Evolutionary conservation across 2,113 vertebrate genomes (phyloP).

Genomic region (Myocastor coypus): DNA sequence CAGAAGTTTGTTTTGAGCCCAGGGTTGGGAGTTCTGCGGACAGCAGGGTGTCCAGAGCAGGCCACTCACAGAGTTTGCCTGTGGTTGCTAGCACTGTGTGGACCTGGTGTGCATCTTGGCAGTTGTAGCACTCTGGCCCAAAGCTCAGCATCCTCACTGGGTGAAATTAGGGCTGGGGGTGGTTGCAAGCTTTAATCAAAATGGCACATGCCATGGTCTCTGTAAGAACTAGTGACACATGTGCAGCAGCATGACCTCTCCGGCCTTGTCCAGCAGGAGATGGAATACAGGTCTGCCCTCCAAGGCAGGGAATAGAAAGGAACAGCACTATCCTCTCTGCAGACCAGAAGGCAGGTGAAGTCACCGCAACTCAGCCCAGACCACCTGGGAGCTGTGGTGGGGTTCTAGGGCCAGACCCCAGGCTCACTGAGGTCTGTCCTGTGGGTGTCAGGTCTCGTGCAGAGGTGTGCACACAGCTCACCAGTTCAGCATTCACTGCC

Average conservation of each 20-base stretch:
- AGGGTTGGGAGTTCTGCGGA: background rate
- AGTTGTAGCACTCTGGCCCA: background rate
- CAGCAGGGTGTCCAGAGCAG: background rate
- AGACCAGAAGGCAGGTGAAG: background rate
- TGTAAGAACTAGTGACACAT: slow-evolving; percentile 73
- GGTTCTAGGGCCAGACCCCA: background rate
- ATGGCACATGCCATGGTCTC: slow-evolving; percentile 62
- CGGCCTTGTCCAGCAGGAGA: slow-evolving; percentile 77
- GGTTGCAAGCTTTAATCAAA: background rate
- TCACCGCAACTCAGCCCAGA: background rate
- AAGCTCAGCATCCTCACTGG: background rate
- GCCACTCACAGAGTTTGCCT: background rate
- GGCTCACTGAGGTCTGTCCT: background rate
- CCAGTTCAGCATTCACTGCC: background rate
- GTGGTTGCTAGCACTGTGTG: background rate
- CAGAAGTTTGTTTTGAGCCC: background rate
- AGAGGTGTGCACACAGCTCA: background rate
- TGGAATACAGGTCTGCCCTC: background rate
- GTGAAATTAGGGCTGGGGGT: background rate
- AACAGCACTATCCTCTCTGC: background rate
- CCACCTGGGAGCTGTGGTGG: background rate
- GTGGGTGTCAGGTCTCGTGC: background rate
- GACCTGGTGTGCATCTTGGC: background rate
- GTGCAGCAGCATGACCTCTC: slow-evolving; percentile 72
- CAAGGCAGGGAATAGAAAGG: background rate